Evolutionary conservation across 2,113 vertebrate species (phyloP), one percentile per base, ranked within the genome.

Genomic region (Pseudonaja textilis): DNA sequence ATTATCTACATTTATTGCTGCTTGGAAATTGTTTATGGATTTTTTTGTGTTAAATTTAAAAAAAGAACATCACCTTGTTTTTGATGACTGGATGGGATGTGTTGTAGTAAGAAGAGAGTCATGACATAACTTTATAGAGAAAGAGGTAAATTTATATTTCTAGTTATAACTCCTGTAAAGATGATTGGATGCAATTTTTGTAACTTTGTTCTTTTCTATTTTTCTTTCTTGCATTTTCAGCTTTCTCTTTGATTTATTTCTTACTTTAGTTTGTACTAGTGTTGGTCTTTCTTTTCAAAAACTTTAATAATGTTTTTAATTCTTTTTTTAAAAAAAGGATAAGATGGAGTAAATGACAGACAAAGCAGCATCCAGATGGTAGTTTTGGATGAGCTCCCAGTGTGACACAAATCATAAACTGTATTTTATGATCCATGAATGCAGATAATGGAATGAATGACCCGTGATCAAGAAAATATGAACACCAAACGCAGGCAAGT

Each of bases 401-500:
- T 34, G 26, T 57, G 29, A 85, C 50, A 74, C 87, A 74, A 87
- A 25, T n/a, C 64, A 89, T 47, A 54, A 20, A 47, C 50, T 47
- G 9, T 26, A 14, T 50, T 59, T 64, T 57, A 81, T 22, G 34
- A 81, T 25, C 81, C 57, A 42, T 42, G 55, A 90, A 90, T 42
- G 29, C 47, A 90, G 45, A 93, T 93, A 85, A 20, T 47, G 16
- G 39, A 85, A 47, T n/a, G 52, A 56, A 47, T n/a, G 52, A 56
- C 9, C 57, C 26, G 23, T 56, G 61, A 55, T 56, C 54, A 61
- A 64, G 81, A n/a, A 89, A 92, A 50, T 26, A 5, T 16, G 12
- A 92, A 47, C 10, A 59, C 10, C n/a, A 25, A 61, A 64, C 52
- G 94, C 6, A 96, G 97, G 93, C 55, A 93, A 90, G 96, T 95